Evolutionary conservation across 2,888 invertebrate species (phyloP), one percentile per base, ranked within the genome.

Genomic region (Protonemura montana): DNA sequence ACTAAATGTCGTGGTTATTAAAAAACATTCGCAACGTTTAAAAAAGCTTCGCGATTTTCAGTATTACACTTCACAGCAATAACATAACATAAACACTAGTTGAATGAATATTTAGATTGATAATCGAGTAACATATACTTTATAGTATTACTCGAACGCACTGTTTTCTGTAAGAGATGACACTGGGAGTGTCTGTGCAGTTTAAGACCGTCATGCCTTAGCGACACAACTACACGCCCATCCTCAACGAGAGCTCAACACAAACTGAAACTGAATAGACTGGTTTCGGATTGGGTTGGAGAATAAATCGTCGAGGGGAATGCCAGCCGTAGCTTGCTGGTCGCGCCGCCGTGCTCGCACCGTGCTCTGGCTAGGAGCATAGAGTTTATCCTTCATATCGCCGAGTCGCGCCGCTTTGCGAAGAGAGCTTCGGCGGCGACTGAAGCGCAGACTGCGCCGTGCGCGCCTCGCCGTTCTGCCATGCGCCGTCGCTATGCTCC

Each of bases 261-360:
- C 78, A 27, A 78, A 78, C 78, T 78, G 78, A 78, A 78, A 59
- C 78, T 78, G 78, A 78, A 28, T 59, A 59, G 59, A 59, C 59
- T 59, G 59, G 59, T 59, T 59, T 59, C 59, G 59, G 59, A 59
- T 59, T 59, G 59, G 59, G 59, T 59, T 59, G 16, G 59, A 21
- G 21, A 59, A 59, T 59, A 59, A 59, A 10, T 59, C 35, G 30
- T 27, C 81, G 13, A 6, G n/a, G 81, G 81, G 35, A 35, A 16
- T 29, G 82, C 28, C 25, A 28, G 76, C 85, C 42, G 25, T 26
- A 59, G 85, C 85, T n/a, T 26, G 78, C 78, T 59, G 6, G 35
- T 10, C 21, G 59, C 59, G 21, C 6, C 13, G 59, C 13, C 59
- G 21, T 59, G 59, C 13, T 59, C 59, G 35, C 29, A 83, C 29